phyloP scores from a whole-genome alignment of 92 coral and sea anemone species.

The Palythoa heliodiscus region DNA sequence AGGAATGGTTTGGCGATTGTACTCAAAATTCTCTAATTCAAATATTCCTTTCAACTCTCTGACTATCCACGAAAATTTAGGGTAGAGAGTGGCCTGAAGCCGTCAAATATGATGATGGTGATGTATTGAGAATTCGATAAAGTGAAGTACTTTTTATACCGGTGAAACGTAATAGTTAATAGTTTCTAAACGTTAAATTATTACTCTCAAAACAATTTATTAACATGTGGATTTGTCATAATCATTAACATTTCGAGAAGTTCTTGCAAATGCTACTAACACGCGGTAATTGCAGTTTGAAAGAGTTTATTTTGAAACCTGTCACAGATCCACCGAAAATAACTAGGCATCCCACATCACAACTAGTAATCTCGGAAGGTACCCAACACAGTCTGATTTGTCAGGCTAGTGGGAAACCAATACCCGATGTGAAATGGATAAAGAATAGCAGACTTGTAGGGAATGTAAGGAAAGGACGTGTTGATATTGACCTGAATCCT shows the following conservation, averaged over 20 bases:
- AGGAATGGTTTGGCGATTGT: too few relatives aligned
- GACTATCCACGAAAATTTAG: too few relatives aligned
- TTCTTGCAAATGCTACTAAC: not conserved
- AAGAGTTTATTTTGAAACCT: slow-evolving; percentile 1
- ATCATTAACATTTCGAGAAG: not conserved
- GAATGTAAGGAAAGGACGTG: slow-evolving; percentile 41
- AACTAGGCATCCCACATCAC: slow-evolving; percentile 40
- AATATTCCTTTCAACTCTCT: too few relatives aligned
- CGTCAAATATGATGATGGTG: too few relatives aligned
- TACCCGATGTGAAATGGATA: slow-evolving; percentile 74
- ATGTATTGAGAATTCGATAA: too few relatives aligned
- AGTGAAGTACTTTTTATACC: too few relatives aligned
- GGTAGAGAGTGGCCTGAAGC: too few relatives aligned
- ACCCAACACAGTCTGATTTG: slow-evolving; percentile 60
- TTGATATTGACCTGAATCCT: slow-evolving; percentile 56
- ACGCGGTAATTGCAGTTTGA: not conserved
- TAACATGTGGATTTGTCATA: not conserved
- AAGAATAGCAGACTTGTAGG: slow-evolving; percentile 56
- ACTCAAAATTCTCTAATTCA: too few relatives aligned
- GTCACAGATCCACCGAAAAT: slow-evolving; percentile 79
- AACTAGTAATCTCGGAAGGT: slow-evolving; percentile 60
- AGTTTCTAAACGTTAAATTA: too few relatives aligned
- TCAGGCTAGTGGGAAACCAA: slow-evolving; percentile 77
- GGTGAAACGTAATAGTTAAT: too few relatives aligned
- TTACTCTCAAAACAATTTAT: too few relatives aligned